Percentiles rank a stretch among this genome's conserved stretches.
Evolutionary conservation across 1,140 invertebrate species (phyloP).

Genomic region (Acromyrmex charruanus): DNA sequence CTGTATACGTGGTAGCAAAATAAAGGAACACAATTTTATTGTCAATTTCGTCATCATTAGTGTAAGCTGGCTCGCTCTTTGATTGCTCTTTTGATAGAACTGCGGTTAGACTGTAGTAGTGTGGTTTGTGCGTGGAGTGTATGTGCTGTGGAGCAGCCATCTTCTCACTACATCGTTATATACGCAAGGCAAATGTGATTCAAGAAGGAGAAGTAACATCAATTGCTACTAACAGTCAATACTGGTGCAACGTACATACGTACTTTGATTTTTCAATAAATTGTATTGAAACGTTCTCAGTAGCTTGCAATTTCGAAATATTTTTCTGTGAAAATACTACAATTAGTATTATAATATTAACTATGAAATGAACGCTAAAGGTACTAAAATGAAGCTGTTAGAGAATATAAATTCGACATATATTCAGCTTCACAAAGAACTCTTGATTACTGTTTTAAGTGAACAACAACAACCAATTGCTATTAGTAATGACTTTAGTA

Average conservation of each 20-base stretch:
- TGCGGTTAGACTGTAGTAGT: conserved; percentile 85
- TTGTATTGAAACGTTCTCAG: conserved; percentile 25
- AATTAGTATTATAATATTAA: conserved; percentile 38
- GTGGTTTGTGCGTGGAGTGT: conserved; percentile 84
- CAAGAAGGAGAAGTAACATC: conserved; percentile 61
- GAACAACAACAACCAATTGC: conserved; percentile 21
- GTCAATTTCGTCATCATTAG: conserved; percentile 84
- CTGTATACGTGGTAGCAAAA: conserved; percentile 80
- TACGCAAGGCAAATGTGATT: conserved; percentile 35
- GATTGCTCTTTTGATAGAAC: conserved; percentile 81
- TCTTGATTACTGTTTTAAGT: conserved; percentile 50
- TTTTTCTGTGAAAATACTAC: conserved; percentile 1
- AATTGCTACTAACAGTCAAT: not conserved
- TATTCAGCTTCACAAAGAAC: conserved; percentile 39
- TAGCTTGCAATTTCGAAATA: conserved; percentile 43
- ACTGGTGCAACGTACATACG: not conserved
- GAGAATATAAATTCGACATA: conserved; percentile 27
- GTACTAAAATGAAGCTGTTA: conserved; percentile 48
- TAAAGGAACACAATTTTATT: conserved; percentile 78
- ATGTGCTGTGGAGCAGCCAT: conserved; percentile 86
- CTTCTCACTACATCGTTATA: conserved; percentile 62
- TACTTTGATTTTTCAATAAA: conserved; percentile 9
- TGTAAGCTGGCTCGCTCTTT: conserved; percentile 85
- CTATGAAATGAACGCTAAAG: conserved; percentile 31
- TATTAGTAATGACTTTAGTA: conserved; percentile 45